Evolutionary conservation across 2,797 vertebrate genomes (phyloP), one percentile per base, ranked within the genome.

Genomic region (Characodon lateralis): DNA sequence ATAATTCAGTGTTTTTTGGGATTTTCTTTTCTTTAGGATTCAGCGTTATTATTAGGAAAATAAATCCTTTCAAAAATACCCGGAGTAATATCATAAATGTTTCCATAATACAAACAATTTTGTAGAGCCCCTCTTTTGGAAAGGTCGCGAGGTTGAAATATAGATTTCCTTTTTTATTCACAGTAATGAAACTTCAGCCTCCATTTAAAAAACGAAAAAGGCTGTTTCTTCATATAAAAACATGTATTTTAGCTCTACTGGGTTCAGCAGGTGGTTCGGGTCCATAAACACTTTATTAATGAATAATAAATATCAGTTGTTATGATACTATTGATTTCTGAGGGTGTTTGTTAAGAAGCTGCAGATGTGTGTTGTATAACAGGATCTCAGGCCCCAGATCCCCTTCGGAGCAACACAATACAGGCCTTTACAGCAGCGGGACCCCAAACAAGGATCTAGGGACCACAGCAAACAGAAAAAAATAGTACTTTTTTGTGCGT

Each of bases 291-390:
- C 73, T 85, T 94, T 94, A 94, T 94, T 92, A 94, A 95, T 96
- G 90, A 96, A 96, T 96, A 95, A 96, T 96, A 91, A 95, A 96
- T 95, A 94, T 86, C 80, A 76, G 85, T 89, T 91, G 93, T 93
- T 94, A 95, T 95, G 95, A 95, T 95, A 91, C 89, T 95, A 96
- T 95, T 95, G 95, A 96, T 95, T 95, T 93, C 78, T 79, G 66
- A 61, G 73, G 71, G 90, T 92, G 94, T 95, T 94, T 94, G 94
- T 95, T 94, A 94, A 95, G 89, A 94, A 92, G 91, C 89, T 83
- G 88, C 88, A 91, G 89, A 86, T 71, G 80, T 90, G 55, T 93
- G 92, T 94, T 83, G 87, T 87, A 88, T 88, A 94, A 93, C 94
- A 93, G 79, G 76, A 56, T 63, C 83, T 79, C 39, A 0, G 69